Conservation (phyloP, 2,113 vertebrate species). For the Gobio gobio region DNA sequence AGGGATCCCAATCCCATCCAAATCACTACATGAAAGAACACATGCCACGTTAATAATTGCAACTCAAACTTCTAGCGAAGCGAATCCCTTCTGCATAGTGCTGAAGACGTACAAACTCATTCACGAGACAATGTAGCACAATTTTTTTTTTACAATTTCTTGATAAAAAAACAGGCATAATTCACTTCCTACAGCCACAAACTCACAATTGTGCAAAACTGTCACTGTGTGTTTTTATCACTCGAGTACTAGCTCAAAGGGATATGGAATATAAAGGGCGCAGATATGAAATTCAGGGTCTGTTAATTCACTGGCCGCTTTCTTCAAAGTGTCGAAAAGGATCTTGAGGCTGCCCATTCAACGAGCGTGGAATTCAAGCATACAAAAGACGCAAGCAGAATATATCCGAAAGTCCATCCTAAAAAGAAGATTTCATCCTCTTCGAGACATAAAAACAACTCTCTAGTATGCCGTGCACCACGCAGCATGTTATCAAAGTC, state of each 20-base stretch:
- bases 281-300: not conserved
- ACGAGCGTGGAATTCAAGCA: not conserved
- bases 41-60: not conserved
- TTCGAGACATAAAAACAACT: conserved; percentile 20
- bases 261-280: not conserved
- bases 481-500: conserved; percentile 59
- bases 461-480: conserved; percentile 63
- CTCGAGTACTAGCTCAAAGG: not conserved
- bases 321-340: conserved; percentile 25
- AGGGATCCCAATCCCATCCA: conserved; percentile 23
- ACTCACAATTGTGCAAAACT: conserved; percentile 33
- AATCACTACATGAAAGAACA: not conserved
- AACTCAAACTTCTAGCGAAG: not conserved
- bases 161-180: not conserved
- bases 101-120: no score
- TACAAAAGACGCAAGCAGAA: not conserved
- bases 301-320: conserved; percentile 11
- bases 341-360: conserved; percentile 9
- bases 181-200: not conserved
- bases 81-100: not conserved
- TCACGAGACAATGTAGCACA: not conserved
- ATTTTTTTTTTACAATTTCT: not conserved
- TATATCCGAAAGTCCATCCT: not conserved
- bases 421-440: not conserved
- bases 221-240: conserved; percentile 7